Percentiles rank a stretch among this genome's conserved stretches.
Conservation (phyloP, 2,888 invertebrate species). For the Lycocerus yunnanus region DNA sequence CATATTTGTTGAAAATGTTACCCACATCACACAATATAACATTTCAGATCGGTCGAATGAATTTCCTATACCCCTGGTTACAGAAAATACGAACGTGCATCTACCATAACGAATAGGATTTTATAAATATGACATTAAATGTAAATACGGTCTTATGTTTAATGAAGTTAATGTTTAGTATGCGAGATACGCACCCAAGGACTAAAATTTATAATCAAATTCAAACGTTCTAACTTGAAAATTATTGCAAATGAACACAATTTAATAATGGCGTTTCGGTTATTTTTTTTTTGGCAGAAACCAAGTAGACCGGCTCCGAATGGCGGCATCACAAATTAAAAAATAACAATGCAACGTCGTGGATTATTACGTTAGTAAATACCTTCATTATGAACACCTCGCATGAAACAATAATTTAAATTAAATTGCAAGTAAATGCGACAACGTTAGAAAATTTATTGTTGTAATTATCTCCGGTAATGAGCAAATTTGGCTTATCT, state of each 20-base stretch:
- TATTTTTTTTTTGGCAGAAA: not conserved
- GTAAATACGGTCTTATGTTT: not conserved
- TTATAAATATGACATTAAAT: conserved; percentile 22
- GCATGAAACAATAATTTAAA: not conserved
- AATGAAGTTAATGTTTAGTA: conserved; percentile 1
- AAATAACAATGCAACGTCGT: too few relatives aligned
- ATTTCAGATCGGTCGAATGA: conserved; percentile 27
- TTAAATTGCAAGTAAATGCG: not conserved
- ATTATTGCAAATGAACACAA: not conserved
- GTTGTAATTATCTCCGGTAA: not conserved
- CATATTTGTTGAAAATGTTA: conserved; percentile 27
- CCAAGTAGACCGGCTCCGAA: not conserved
- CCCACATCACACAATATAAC: conserved; percentile 29
- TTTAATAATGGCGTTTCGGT: not conserved
- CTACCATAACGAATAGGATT: conserved; percentile 25
- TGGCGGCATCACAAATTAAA: too few relatives aligned
- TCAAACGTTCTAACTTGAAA: not conserved
- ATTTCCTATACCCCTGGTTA: conserved; percentile 24
- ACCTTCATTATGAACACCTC: not conserved
- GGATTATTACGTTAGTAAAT: not conserved
- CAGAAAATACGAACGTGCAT: conserved; percentile 25
- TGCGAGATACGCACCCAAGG: not conserved
- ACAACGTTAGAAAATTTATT: not conserved
- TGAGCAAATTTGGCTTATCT: not conserved
- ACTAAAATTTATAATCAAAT: not conserved